Base-by-base conservation (phyloP, 2,888 invertebrate genomes). In the Epirrhoe tristata region DNA sequence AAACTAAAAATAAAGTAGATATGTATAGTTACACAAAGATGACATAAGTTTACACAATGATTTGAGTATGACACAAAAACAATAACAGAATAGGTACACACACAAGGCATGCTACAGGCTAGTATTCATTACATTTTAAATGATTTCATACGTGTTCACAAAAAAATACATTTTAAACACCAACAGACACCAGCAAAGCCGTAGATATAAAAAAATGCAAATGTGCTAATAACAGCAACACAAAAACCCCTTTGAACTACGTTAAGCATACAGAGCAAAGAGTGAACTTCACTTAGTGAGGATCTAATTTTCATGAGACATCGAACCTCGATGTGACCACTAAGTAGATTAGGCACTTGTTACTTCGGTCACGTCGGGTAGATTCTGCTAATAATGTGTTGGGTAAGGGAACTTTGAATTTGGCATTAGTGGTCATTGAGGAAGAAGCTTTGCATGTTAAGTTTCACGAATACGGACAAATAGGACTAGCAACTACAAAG, bases 261-360 rank as follows among this genome's bases (percentile, higher is more conserved):
- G 55, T 6, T 58, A 52, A 50, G 39, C 61, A 59, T 66, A 56
- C 51, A 70, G 55, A 76, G 75, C 74, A 74, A 72, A 73, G 73
- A 70, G 72, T 73, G 74, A 81, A 81, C 76, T 80, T 80, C 75
- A 71, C 75, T 74, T 77, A 81, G 81, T 78, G 76, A 77, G 80
- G 79, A 83, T 81, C 80, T 83, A 82, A 85, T 86, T 87, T 86
- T 86, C 87, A 87, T 83, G 83, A 82, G 79, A 85, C 83, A 85
- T 84, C 80, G 83, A 85, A 81, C 80, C 81, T 77, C 83, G 80
- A 83, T 85, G 81, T 80, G 79, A 84, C 83, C 83, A 77, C 82
- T 83, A 86, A 86, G 82, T 75, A 83, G 85, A 87, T 87, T 87
- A 87, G 78, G 78, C 79, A 85, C 84, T 87, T 87, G 84, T 84